Base-by-base conservation (phyloP, 2,113 vertebrate genomes). In the Colinus virginianus region DNA sequence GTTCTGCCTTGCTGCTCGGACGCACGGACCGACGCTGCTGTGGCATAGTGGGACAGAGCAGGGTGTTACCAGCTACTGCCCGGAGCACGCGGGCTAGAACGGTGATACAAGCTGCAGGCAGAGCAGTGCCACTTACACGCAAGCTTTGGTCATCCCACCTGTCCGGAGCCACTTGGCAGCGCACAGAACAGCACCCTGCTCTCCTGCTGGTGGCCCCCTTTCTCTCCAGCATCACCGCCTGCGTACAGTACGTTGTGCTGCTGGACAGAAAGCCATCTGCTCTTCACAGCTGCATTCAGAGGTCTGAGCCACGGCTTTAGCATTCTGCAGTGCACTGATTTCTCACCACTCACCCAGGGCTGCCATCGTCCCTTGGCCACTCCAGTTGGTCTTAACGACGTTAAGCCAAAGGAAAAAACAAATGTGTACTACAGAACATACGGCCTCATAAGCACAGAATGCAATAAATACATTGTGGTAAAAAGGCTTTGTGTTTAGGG, bases 261-360 rank as follows among this genome's bases (percentile, higher is more conserved):
- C n/a, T 56, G 74, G 78, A 79, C 70, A 90, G 91, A 80, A 88
- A 90, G 75, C 30, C 87, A 93, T 92, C 84, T 92, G 87, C 51
- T 95, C 58, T 69, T 96, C 84, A 46, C 95, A 95, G 93, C 91
- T 97, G 93, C 89, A 81, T 92, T 93, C 51, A 78, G 68, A 84
- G 90, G 95, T 61, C 74, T 13, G 77, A 97, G 34, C 84, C 76
- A 55, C 83, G 79, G 74, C 89, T 94, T 95, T 68, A 92, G 83
- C 91, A 55, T 49, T 90, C 19, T 0, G 84, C 64, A 87, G 84
- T 87, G 71, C 48, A 77, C 51, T 51, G 61, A 90, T 80, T 92
- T 93, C 88, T 90, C 80, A 82, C 88, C 84, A 70, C 94, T 91
- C 94, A 95, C 90, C 87, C 83, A 32, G 80, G 72, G 25, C 70